Conservation (phyloP, 2,113 vertebrate species). For the Loxodonta africana region DNA sequence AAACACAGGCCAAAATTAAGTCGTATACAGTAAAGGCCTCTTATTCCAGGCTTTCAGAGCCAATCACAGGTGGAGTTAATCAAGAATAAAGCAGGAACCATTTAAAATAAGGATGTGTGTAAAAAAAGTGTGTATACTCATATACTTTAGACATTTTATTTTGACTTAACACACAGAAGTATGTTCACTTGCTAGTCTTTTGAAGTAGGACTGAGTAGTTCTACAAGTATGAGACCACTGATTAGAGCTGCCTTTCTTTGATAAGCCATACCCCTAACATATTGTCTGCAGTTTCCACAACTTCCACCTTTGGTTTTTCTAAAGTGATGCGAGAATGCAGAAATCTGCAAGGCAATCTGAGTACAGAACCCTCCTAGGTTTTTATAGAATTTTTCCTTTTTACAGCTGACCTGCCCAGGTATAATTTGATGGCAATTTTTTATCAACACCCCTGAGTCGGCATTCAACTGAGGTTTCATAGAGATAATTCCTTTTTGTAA, state of each 20-base stretch:
- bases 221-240: neutral
- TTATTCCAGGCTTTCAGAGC: neutral
- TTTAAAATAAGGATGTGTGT: neutral
- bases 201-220: neutral
- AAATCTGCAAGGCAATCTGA: neutral
- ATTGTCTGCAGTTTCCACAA: neutral
- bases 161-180: conserved; percentile 16
- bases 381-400: conserved; percentile 39
- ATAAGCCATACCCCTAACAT: neutral
- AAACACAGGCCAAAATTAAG: neutral
- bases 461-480: conserved; percentile 18
- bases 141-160: neutral
- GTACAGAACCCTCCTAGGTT: neutral
- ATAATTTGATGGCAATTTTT: neutral
- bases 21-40: neutral
- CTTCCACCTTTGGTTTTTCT: conserved; percentile 1
- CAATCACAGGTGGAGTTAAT: neutral
- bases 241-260: neutral
- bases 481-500: neutral
- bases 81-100: neutral
- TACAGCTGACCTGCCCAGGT: neutral
- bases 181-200: conserved; percentile 23
- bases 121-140: neutral
- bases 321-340: neutral
- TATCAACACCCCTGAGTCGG: neutral